Evolutionary conservation across 2,888 invertebrate genomes (phyloP), one percentile per base, ranked within the genome.

Genomic region (Drosophila anceps): DNA sequence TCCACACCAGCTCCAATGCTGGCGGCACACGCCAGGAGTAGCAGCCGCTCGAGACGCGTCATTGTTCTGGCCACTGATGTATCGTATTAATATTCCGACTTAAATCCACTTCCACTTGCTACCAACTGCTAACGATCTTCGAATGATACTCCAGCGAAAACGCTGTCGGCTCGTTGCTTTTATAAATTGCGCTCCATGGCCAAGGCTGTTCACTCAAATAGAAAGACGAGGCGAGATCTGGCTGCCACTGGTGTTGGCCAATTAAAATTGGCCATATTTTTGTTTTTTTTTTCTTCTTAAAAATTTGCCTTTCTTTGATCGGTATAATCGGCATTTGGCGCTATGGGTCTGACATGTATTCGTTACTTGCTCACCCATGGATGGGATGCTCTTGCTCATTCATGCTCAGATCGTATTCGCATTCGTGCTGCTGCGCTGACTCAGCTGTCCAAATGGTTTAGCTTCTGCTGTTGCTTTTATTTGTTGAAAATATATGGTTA

Each of bases 91-190:
- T 57, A 41, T 53, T 50, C 48, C 67, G 58, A 29, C 57, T 39
- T 48, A 44, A 61, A 54, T 72, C 75, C 67, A 73, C 63, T 59
- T 61, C 53, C 44, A 58, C 48, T 63, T 68, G 68, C 73, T 57
- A 55, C 69, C 76, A 69, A 67, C 65, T 70, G 61, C 48, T 44
- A 73, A 63, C 77, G 70, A 77, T 79, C 70, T 84, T 70, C 37
- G 54, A 68, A 82, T 90, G 91, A 81, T 90, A 91, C 92, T 91
- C 91, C 86, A 88, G 88, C 88, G 84, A 88, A 89, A 81, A 76
- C 82, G 82, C 83, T 82, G 77, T 74, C 73, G 69, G 76, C 69
- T 58, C 80, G 71, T 74, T 77, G 90, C 91, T 92, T 92, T 92
- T 92, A 92, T 92, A 91, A 92, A 90, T 84, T 90, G 89, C 69